Percentiles rank a stretch among this genome's conserved stretches.
Conservation (phyloP, 2,797 vertebrate genomes). For the Eutrigla gurnardus region DNA sequence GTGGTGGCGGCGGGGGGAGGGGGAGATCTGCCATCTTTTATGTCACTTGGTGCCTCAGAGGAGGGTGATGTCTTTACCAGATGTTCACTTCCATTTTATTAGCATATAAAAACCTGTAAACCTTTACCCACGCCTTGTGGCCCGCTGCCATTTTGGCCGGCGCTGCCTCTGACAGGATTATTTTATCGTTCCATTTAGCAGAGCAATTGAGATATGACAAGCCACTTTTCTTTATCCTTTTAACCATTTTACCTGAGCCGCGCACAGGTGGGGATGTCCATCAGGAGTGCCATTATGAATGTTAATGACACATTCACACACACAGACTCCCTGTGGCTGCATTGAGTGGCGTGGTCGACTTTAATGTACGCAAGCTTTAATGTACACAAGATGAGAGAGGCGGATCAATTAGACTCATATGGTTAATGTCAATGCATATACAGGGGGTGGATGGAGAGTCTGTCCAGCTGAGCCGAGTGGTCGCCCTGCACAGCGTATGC, state of each 20-base stretch:
- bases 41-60: constrained; percentile 71
- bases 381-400: constrained; percentile 57
- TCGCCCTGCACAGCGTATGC: constrained; percentile 22
- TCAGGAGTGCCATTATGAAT: constrained; percentile 56
- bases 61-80: constrained; percentile 76
- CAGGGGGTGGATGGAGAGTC: constrained; percentile 28
- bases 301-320: constrained; percentile 56
- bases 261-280: constrained; percentile 54
- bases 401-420: constrained; percentile 66
- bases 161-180: constrained; percentile 62
- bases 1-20: constrained; percentile 21
- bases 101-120: constrained; percentile 68
- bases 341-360: constrained; percentile 40
- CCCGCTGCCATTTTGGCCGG: constrained; percentile 56
- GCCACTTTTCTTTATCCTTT: constrained; percentile 54
- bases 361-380: constrained; percentile 69
- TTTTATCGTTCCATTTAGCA: constrained; percentile 67
- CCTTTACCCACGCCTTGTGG: constrained; percentile 55
- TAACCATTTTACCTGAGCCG: constrained; percentile 50
- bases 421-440: constrained; percentile 60
- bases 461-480: constrained; percentile 19
- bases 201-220: constrained; percentile 56
- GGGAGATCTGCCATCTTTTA: constrained; percentile 68
- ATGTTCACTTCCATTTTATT: constrained; percentile 79
- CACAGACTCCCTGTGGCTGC: constrained; percentile 50